Evolutionary conservation across 2,888 invertebrate genomes (phyloP).

Genomic region (Stenichneumon culpator): DNA sequence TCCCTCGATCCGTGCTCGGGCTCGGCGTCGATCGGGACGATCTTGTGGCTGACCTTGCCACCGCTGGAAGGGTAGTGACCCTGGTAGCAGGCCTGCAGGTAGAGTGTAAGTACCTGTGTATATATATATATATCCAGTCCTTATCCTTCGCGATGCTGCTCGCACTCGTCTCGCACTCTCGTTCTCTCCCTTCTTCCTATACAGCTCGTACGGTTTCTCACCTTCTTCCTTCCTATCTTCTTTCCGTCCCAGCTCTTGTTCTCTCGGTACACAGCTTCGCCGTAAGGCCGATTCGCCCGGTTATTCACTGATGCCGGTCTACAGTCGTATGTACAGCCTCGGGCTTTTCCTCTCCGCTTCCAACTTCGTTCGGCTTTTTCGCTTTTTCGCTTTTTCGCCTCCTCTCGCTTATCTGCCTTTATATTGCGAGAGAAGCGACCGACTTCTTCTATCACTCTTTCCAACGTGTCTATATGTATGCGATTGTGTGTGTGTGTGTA

Average conservation of each 20-base stretch:
- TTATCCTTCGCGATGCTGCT: slow-evolving; percentile 30
- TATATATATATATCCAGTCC: not conserved
- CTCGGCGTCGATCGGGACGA: slow-evolving; percentile 70
- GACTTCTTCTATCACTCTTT: slow-evolving; percentile 22
- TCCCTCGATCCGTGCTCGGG: slow-evolving; percentile 51
- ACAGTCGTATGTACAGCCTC: slow-evolving; percentile 30
- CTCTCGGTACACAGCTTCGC: slow-evolving; percentile 44
- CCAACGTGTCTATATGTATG: not conserved
- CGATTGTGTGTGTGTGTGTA: not conserved
- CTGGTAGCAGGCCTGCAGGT: slow-evolving; percentile 67
- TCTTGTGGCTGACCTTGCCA: slow-evolving; percentile 80
- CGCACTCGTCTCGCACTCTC: slow-evolving; percentile 16
- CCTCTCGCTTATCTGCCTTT: slow-evolving; percentile 15
- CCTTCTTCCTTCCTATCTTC: slow-evolving; percentile 57
- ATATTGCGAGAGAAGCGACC: slow-evolving; percentile 12
- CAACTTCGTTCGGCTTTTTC: slow-evolving; percentile 48
- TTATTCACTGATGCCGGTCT: slow-evolving; percentile 63
- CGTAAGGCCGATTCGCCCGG: slow-evolving; percentile 59
- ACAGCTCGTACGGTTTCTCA: slow-evolving; percentile 15
- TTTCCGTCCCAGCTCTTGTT: slow-evolving; percentile 62
- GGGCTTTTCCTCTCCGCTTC: slow-evolving; percentile 58
- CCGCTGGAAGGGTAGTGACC: slow-evolving; percentile 80
- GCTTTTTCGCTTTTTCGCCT: slow-evolving; percentile 44
- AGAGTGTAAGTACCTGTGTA: slow-evolving; percentile 17
- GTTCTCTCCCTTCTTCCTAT: slow-evolving; percentile 22